Base-by-base conservation (phyloP, 2,888 invertebrate species). In the Melanostoma scalare region DNA sequence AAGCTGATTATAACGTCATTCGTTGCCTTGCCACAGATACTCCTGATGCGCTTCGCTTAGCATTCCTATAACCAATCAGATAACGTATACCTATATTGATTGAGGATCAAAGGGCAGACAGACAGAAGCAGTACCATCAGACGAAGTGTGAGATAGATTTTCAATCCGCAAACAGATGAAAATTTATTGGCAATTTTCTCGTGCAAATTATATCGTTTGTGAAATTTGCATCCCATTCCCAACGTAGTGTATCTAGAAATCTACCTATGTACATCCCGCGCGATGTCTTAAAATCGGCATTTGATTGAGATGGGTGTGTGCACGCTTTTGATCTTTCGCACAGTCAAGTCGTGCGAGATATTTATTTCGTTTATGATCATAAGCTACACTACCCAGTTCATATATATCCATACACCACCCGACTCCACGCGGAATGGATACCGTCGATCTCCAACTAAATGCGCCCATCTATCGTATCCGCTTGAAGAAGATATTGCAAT, bases 321-420 rank as follows among this genome's bases (percentile, higher is more conserved):
- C 56, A 36, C 53, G 78, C 78, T 82, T 84, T 84, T 84, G 84
- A 84, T 84, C 84, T 84, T 84, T 79, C 30, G 67, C 42, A 42
- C 68, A 68, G 67, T 60, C 60, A 78, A 63, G 53, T 35, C 73
- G 68, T 65, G 63, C 65, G 74, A 71, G 74, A 60, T 77, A 79
- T 84, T 79, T 78, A 52, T 78, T 84, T 84, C 82, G 60, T 84
- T 84, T 79, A 84, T 44, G 84, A 79, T 79, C 74, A 52, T 68
- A 56, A 56, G 72, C 72, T 36, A 56, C 33, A 60, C 44, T 60
- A 60, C n/a, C 63, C 63, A 63, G 63, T 63, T 50, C 63, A 63
- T 63, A 36, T 53, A 55, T 33, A 55, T 20, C 20, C 20, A 20
- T 20, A 20, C 20, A 20, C 20, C 20, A 20, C 0, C 20, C 20